Conservation (phyloP, 2,797 vertebrate species). For the Anguilla pacifica region DNA sequence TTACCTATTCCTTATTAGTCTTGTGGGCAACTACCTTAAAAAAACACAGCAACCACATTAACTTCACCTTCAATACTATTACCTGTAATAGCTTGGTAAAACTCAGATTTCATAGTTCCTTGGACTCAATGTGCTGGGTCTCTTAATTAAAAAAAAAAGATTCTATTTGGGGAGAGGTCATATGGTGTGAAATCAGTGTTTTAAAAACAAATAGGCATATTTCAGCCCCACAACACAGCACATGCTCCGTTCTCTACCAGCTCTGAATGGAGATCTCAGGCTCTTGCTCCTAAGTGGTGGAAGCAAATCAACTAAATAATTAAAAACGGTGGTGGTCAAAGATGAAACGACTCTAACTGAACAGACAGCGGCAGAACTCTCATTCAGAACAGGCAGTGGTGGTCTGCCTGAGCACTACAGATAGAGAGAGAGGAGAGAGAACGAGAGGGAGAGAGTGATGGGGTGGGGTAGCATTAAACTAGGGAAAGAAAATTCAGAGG, state of each 20-base stretch:
- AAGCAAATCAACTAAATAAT: constrained; percentile 4
- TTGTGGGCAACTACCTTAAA: not conserved
- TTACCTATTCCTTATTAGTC: not conserved
- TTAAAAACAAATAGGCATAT: not conserved
- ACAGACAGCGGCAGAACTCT: not conserved
- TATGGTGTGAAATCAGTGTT: not conserved
- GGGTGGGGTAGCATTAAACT: not conserved
- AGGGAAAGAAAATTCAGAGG: not conserved
- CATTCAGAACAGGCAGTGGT: not conserved
- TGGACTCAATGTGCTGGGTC: not conserved
- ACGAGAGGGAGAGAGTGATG: not conserved
- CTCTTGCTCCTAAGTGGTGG: not conserved
- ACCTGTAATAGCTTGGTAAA: not conserved
- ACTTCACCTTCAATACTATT: not conserved
- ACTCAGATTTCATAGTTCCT: not conserved
- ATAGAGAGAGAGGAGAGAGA: not conserved
- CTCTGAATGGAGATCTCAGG: not conserved
- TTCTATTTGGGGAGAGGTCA: not conserved
- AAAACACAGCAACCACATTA: not conserved
- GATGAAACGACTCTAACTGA: not conserved
- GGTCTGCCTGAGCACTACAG: not conserved
- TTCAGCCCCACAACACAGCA: not conserved
- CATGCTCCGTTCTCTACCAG: not conserved
- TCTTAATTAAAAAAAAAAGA: not conserved
- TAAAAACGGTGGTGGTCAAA: not conserved